phyloP scores from a whole-genome alignment of 1,140 invertebrate species.

The Zaprionus kolodkinae region DNA sequence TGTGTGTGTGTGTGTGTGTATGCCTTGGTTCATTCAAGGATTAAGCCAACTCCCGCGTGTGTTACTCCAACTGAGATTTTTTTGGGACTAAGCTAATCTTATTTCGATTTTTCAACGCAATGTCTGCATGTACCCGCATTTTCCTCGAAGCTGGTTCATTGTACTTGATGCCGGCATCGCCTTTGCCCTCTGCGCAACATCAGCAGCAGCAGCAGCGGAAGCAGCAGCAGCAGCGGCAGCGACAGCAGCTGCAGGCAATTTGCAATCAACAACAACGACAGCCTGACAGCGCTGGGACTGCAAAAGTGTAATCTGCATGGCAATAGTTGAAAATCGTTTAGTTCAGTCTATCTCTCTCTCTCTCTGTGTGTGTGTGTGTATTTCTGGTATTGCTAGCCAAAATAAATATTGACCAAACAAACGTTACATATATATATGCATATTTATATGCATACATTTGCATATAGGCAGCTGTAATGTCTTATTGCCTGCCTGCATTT shows the following conservation, averaged over 20 bases:
- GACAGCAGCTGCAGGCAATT: constrained; percentile 48
- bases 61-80: constrained; percentile 23
- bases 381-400: constrained; percentile 33
- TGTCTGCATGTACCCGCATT: constrained; percentile 24
- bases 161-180: constrained; percentile 9
- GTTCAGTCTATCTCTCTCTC: not conserved
- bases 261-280: constrained; percentile 41
- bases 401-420: constrained; percentile 80
- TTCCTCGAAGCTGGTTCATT: constrained; percentile 29
- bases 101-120: constrained; percentile 63
- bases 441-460: not conserved
- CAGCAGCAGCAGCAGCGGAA: too few relatives aligned
- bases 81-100: constrained; percentile 47
- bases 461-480: constrained; percentile 36
- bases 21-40: constrained; percentile 24
- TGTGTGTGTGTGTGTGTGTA: constrained; percentile 16
- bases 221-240: too few relatives aligned
- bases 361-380: not conserved
- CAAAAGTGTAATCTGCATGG: constrained; percentile 25
- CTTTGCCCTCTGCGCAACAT: too few relatives aligned
- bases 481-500: constrained; percentile 58
- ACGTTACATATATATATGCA: constrained; percentile 37
- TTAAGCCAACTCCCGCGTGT: constrained; percentile 15
- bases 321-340: constrained; percentile 6
- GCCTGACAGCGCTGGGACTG: constrained; percentile 27